These are phyloP conservation scores for Ochotona princeps DNA, from an alignment of 2,113 vertebrate species.

Conservation along the genomic window DNA sequence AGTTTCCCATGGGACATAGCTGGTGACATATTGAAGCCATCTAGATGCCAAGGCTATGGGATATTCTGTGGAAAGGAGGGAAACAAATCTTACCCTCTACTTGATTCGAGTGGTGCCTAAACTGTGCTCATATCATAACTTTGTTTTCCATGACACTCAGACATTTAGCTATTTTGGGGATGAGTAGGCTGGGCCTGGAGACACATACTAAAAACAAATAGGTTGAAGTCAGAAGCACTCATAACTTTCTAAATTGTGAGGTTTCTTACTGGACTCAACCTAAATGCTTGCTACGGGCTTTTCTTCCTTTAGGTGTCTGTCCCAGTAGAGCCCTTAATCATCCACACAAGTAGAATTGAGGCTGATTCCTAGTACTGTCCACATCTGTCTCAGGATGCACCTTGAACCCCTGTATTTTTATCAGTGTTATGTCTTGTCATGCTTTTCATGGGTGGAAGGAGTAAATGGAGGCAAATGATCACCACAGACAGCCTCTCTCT, in stretches of 20 bases:
- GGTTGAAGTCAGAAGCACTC: neutral
- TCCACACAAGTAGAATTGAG: neutral
- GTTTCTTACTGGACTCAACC: neutral
- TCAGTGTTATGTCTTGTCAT: neutral
- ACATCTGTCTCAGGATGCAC: neutral
- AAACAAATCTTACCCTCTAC: neutral
- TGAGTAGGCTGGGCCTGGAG: neutral
- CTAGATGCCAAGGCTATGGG: neutral
- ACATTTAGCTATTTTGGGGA: neutral
- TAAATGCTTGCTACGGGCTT: neutral
- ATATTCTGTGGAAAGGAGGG: neutral
- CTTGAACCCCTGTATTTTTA: neutral
- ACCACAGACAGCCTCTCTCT: neutral
- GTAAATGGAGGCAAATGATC: neutral
- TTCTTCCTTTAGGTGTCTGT: neutral
- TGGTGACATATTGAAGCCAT: neutral
- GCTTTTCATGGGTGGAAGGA: constrained; percentile 31
- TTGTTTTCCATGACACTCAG: neutral
- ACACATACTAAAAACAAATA: neutral
- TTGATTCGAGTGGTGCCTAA: neutral
- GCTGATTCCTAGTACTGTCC: neutral
- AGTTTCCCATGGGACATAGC: neutral
- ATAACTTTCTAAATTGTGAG: neutral
- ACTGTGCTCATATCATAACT: neutral
- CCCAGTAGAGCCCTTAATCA: neutral